Evolutionary conservation across 2,797 vertebrate species (phyloP).

Genomic region (Podarcis lilfordi): DNA sequence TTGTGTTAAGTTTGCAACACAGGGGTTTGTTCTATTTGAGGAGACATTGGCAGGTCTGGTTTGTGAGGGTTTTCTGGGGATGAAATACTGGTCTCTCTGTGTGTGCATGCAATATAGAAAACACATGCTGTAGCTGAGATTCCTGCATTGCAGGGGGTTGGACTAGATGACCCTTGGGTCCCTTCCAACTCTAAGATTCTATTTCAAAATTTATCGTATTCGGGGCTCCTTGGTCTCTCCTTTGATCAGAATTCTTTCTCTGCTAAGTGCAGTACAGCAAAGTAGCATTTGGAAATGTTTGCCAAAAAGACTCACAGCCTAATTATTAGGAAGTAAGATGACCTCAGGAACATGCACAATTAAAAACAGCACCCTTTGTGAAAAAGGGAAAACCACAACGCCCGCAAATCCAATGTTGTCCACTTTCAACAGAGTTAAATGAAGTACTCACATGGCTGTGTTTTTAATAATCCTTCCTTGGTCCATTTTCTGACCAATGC

Average conservation of each 20-base stretch:
- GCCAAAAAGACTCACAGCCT: not conserved
- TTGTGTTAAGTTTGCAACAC: no score
- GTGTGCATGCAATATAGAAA: no score
- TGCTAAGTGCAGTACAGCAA: not conserved
- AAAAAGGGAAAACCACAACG: not conserved
- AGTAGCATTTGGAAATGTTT: not conserved
- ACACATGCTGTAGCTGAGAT: no score
- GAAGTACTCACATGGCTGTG: conserved; percentile 93
- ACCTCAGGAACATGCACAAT: not conserved
- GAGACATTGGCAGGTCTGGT: no score
- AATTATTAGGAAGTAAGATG: not conserved
- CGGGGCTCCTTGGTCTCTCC: not conserved
- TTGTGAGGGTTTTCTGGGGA: no score
- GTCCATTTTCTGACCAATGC: conserved; percentile 99
- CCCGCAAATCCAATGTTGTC: not conserved
- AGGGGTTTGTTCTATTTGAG: no score
- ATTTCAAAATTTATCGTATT: not conserved
- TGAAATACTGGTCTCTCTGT: no score
- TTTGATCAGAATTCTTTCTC: not conserved
- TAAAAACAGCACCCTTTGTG: not conserved
- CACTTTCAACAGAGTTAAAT: not conserved
- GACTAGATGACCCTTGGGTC: no score
- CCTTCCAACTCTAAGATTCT: no score
- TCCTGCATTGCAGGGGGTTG: no score
- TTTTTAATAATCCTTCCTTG: conserved; percentile 99